Conservation (phyloP, 2,888 invertebrate genomes). For the Temnothorax ravouxi region DNA sequence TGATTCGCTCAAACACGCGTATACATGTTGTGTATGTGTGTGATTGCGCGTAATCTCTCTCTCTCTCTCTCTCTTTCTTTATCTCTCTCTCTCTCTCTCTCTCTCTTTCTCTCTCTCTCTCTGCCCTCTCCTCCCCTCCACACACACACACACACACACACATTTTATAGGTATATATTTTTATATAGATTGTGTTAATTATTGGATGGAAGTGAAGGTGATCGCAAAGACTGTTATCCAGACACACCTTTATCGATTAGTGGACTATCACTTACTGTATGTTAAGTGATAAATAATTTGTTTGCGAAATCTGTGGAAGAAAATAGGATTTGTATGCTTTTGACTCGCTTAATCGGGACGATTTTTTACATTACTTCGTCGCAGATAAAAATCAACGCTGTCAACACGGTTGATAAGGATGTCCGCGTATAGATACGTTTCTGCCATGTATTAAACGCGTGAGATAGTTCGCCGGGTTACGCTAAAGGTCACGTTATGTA, state of each 20-base stretch:
- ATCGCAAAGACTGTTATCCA: slow-evolving; percentile 30
- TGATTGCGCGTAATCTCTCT: background rate
- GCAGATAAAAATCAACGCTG: background rate
- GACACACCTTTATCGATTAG: slow-evolving; percentile 22
- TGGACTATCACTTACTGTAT: background rate
- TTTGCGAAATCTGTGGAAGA: background rate
- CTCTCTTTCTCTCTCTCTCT: too few species aligned
- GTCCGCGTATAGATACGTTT: background rate
- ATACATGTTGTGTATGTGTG: background rate
- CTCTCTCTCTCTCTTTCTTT: too few species aligned
- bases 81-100: too few species aligned
- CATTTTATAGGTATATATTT: slow-evolving; percentile 47
- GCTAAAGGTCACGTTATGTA: slow-evolving; percentile 17
- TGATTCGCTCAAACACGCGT: slow-evolving; percentile 19
- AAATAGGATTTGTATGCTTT: background rate
- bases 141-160: background rate
- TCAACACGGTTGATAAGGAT: background rate
- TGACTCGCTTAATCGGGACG: background rate
- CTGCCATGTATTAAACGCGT: background rate
- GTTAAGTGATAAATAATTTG: slow-evolving; percentile 27
- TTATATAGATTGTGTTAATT: slow-evolving; percentile 41
- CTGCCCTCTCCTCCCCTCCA: background rate
- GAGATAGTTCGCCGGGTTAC: background rate
- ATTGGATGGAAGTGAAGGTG: slow-evolving; percentile 27
- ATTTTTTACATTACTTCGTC: slow-evolving; percentile 2